Percentiles rank a stretch among this genome's conserved stretches.
Conservation (phyloP, 2,797 vertebrate species). For the Rhincodon typus region DNA sequence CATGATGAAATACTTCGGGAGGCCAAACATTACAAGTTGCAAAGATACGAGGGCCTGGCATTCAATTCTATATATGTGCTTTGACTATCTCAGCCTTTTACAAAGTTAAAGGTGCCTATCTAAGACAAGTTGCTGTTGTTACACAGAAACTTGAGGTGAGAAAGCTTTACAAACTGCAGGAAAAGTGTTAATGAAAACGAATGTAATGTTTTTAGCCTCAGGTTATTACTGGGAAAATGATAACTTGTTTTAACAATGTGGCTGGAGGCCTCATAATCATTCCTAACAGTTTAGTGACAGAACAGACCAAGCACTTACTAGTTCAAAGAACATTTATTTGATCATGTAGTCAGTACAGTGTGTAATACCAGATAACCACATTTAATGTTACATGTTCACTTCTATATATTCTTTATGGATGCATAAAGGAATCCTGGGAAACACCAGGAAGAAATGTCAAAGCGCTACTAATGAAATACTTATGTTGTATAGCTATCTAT, state of each 20-base stretch:
- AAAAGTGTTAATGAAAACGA: background rate
- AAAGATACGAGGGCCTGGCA: background rate
- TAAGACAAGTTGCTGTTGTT: background rate
- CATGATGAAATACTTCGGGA: background rate
- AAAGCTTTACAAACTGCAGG: background rate
- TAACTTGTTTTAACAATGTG: background rate
- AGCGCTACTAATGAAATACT: conserved; percentile 13
- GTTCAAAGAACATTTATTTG: conserved; percentile 6
- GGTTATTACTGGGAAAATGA: background rate
- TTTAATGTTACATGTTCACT: background rate
- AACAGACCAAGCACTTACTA: background rate
- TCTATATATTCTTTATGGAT: background rate
- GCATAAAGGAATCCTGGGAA: background rate
- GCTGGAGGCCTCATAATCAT: background rate
- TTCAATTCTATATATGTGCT: background rate
- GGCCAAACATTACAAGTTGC: background rate
- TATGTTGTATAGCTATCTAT: background rate
- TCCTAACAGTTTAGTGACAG: conserved; percentile 6
- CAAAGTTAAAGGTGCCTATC: background rate
- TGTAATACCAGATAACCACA: conserved; percentile 2
- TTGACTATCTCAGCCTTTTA: background rate
- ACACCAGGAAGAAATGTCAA: background rate
- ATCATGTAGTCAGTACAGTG: background rate
- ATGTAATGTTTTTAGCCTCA: background rate
- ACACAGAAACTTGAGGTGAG: background rate